Base-by-base conservation (phyloP, 2,113 vertebrate species). In the Chinchilla lanigera region DNA sequence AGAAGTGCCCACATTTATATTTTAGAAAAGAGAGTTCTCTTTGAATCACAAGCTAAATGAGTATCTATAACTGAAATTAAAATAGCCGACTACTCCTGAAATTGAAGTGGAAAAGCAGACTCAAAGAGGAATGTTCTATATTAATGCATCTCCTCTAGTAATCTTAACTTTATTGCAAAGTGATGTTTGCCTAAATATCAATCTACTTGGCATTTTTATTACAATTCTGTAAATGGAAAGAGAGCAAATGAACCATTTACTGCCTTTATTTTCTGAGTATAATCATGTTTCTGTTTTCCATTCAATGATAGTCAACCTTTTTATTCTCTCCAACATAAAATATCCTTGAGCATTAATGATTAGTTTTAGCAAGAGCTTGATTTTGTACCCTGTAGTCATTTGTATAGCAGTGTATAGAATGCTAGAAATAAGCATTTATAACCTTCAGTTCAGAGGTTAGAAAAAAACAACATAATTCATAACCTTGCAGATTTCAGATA, bases 161-260 rank as follows among this genome's bases (percentile, higher is more conserved):
- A 97, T 98, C 97, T 98, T 98, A 97, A 98, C 97, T 98, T 98
- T 97, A 98, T 93, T 98, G 98, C 97, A 96, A 19, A 60, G 19
- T 95, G 96, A 92, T 97, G 78, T 98, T 98, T 98, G 97, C 97
- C 94, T 98, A 98, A 98, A 98, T 98, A 99, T 99, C 98, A 98
- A 97, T 98, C 98, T 97, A 71, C 56, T 94, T 98, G 99, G 92
- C 98, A 98, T 97, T 98, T 99, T 99, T 98, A 98, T 98, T 98
- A 97, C 95, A 81, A 61, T 98, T 98, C 97, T 96, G 97, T 89
- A 98, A 98, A 99, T 98, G 86, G 96, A 98, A 98, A 98, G 81
- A 97, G 89, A 98, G 97, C 91, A 99, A 99, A 99, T 98, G 98
- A 98, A 98, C 97, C 95, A 98, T 99, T 99, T 98, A 96, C 97